These are phyloP conservation scores for Saguinus midas DNA, from an alignment of 2,113 vertebrate genomes.

Conservation along the genomic window DNA sequence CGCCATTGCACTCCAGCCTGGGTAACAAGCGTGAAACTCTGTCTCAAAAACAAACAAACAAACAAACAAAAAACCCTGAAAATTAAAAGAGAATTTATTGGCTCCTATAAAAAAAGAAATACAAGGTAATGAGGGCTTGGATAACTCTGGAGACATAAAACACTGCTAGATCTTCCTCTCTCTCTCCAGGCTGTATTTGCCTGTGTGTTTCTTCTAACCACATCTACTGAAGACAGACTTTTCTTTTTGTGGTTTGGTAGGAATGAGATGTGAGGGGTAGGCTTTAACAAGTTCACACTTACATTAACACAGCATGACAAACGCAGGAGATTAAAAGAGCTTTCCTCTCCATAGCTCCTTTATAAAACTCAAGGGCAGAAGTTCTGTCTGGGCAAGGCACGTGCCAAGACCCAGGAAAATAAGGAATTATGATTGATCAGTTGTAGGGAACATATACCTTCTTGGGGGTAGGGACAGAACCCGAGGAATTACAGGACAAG, in stretches of 20 bases:
- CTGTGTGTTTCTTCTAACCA: background rate
- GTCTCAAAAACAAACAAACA: too few species aligned
- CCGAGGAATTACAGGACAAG: background rate
- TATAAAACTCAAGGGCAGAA: background rate
- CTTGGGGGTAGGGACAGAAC: background rate
- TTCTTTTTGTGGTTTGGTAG: background rate
- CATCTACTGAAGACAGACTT: background rate
- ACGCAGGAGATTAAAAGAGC: background rate
- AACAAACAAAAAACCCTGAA: background rate
- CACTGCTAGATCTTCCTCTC: background rate
- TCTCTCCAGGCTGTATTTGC: background rate
- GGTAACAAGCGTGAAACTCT: too few species aligned
- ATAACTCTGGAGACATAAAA: background rate
- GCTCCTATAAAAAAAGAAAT: background rate
- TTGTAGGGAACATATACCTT: background rate
- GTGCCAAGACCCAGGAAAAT: background rate
- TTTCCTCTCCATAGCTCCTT: background rate
- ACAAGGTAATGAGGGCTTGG: background rate
- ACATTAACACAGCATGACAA: background rate
- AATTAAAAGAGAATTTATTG: background rate
- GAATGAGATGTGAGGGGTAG: background rate
- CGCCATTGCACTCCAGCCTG: too few species aligned
- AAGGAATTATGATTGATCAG: background rate
- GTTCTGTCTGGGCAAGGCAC: background rate
- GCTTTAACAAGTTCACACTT: constrained; percentile 19